Evolutionary conservation across 2,113 vertebrate species (phyloP).

Genomic region (Chlorocebus sabaeus): DNA sequence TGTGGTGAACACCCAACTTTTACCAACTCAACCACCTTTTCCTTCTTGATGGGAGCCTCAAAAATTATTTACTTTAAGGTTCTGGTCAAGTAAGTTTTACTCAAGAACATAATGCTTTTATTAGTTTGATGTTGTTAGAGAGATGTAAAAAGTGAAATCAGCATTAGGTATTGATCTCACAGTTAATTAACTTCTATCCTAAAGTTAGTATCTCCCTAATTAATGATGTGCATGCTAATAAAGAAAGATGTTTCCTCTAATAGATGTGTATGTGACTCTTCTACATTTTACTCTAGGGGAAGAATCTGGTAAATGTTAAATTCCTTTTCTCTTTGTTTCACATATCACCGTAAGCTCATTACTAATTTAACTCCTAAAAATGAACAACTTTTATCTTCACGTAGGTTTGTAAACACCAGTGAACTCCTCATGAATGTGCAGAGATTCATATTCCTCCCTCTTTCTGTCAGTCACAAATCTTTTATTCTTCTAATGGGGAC

Average conservation of each 20-base stretch:
- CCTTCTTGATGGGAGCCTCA: not conserved
- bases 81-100: slow-evolving; percentile 16
- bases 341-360: not conserved
- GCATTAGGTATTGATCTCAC: slow-evolving; percentile 58
- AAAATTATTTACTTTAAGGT: not conserved
- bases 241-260: slow-evolving; percentile 29
- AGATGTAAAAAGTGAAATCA: slow-evolving; percentile 43
- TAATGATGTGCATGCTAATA: slow-evolving; percentile 41
- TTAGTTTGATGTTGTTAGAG: slow-evolving; percentile 3
- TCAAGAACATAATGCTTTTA: slow-evolving; percentile 14
- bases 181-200: slow-evolving; percentile 66
- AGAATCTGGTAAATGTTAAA: not conserved
- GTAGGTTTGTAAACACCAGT: not conserved
- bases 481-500: not conserved
- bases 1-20: not conserved
- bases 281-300: not conserved
- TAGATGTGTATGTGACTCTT: slow-evolving; percentile 38
- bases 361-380: not conserved
- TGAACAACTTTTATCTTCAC: not conserved
- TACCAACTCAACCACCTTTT: not conserved
- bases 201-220: slow-evolving; percentile 49
- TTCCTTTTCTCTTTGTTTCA: not conserved
- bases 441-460: not conserved
- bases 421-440: not conserved
- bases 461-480: not conserved